Percentiles rank a stretch among this genome's conserved stretches.
These are phyloP conservation scores for Palythoa grandiflora DNA, from an alignment of 92 coral and sea anemone species.

Conservation along the genomic window DNA sequence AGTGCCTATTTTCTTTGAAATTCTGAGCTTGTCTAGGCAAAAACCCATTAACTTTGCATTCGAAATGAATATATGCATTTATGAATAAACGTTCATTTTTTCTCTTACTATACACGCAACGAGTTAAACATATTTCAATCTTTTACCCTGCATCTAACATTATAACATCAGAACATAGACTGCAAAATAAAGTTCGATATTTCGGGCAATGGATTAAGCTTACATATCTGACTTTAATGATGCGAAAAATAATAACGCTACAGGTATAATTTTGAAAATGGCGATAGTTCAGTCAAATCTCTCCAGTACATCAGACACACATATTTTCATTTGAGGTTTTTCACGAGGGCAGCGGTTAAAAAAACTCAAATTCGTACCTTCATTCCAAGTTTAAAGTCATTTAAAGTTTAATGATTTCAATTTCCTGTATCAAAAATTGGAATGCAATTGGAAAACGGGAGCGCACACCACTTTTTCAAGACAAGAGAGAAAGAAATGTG, in stretches of 20 bases:
- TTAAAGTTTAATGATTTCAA: constrained; percentile 41
- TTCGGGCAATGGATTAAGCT: not conserved
- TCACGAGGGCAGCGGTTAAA: not conserved
- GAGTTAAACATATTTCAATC: not conserved
- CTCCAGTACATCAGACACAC: too few species aligned
- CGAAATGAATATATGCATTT: too few species aligned
- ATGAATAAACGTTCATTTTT: not conserved
- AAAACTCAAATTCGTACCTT: not conserved
- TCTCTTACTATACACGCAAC: not conserved
- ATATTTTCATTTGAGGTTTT: not conserved
- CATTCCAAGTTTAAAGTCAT: constrained; percentile 13
- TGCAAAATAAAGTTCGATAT: not conserved
- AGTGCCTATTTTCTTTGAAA: too few species aligned
- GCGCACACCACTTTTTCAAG: not conserved
- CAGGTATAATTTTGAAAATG: too few species aligned
- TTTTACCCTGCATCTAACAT: not conserved
- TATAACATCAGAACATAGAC: not conserved
- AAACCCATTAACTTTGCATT: too few species aligned
- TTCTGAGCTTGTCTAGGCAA: too few species aligned
- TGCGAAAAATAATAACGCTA: not conserved
- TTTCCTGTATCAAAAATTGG: not conserved
- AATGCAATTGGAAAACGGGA: not conserved
- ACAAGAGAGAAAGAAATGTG: not conserved
- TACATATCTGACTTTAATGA: not conserved
- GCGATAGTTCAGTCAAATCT: too few species aligned